Base-by-base conservation (phyloP, 2,113 vertebrate genomes). In the Gallinago undulata region DNA sequence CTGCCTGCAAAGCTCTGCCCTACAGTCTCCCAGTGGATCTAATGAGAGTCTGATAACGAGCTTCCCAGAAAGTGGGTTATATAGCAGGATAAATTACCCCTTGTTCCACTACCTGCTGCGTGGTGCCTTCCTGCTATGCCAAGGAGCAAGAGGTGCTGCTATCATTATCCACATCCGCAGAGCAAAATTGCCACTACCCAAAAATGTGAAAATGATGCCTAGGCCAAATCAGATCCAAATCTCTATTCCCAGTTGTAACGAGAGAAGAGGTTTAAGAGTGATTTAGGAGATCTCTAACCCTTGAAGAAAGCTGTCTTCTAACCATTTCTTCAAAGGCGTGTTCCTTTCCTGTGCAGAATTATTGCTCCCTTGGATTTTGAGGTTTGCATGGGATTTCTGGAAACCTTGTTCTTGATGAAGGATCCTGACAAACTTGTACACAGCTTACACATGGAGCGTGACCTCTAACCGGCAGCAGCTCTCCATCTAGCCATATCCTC, bases 151-250 rank as follows among this genome's bases (percentile, higher is more conserved):
- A 56, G 56, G 37, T 18, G 5, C 43, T 79, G 59, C 10, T 33
- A 8, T 28, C 8, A 2, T 50, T 5, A 35, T 1, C 4, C 11
- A 39, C 28, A 84, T 70, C 84, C 3, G 0, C 59, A 60, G 84
- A 74, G 62, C 16, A 14, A 43, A 85, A 78, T 13, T 53, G 72
- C 73, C 95, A 37, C 30, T 87, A 13, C 56, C 47, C 60, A 75
- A 56, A 92, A 96, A 75, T 28, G 28, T 25, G 25, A 79, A 94
- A 76, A 95, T 73, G 11, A 68, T 45, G 55, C 84, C 69, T 15
- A 53, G 51, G 56, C 14, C 4, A 1, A 21, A 21, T 6, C 4
- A n/a, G 60, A 92, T 79, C 41, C 55, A 80, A 88, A 82, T 60
- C 74, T 82, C 25, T 39, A 47, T 37, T 68, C 57, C 59, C 76